Conservation (phyloP, 2,113 vertebrate species). For the Orycteropus afer region DNA sequence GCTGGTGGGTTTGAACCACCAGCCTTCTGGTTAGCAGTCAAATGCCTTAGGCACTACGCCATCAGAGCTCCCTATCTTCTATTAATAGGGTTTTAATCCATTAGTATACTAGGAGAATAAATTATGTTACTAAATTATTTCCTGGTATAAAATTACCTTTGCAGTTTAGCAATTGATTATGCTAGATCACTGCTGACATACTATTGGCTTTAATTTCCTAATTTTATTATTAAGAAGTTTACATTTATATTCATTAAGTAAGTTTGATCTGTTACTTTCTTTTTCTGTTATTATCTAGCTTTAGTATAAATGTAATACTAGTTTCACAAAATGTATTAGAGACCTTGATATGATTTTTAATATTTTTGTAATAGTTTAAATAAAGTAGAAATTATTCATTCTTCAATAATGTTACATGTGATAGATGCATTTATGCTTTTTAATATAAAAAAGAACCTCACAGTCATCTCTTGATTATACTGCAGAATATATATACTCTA, state of each 20-base stretch:
- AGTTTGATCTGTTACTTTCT: not conserved
- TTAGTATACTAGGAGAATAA: not conserved
- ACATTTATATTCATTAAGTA: not conserved
- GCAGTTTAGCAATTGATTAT: not conserved
- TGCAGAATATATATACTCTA: not conserved
- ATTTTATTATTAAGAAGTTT: constrained; percentile 26
- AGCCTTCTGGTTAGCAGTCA: too few species aligned
- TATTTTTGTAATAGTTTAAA: not conserved
- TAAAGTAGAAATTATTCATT: not conserved
- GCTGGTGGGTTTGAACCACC: too few species aligned
- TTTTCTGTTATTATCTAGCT: not conserved
- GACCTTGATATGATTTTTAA: not conserved
- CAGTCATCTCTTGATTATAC: not conserved
- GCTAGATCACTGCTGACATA: not conserved
- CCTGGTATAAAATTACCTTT: not conserved
- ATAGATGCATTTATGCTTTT: not conserved
- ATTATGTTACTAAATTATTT: not conserved
- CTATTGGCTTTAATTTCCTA: constrained; percentile 29
- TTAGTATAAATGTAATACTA: not conserved
- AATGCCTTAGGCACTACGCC: too few species aligned
- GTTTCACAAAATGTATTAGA: not conserved
- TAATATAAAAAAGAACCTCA: not conserved
- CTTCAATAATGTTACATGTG: not conserved
- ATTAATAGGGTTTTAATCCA: not conserved
- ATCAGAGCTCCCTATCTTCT: too few species aligned